These are phyloP conservation scores for Poecilobothrus nobilitatus DNA, from an alignment of 2,888 invertebrate species.

Conservation along the genomic window DNA sequence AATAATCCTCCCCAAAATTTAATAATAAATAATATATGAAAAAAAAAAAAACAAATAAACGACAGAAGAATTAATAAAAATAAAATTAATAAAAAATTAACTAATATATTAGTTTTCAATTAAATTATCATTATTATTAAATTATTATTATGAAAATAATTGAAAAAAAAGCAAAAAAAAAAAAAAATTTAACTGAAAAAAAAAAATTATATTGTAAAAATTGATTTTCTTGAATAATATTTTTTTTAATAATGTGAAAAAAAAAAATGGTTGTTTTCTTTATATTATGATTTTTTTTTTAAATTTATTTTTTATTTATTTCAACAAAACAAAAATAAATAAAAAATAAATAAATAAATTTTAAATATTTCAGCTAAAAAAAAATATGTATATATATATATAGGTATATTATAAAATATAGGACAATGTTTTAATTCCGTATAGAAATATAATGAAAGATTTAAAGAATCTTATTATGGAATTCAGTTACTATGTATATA, in stretches of 20 bases:
- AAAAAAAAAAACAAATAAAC: neutral
- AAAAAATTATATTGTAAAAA: conserved; percentile 5
- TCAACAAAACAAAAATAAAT: no score
- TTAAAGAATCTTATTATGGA: no score
- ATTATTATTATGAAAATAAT: conserved; percentile 7
- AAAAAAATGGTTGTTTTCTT: conserved; percentile 6
- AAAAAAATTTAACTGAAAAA: no score
- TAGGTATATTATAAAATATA: no score
- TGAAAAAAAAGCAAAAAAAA: neutral
- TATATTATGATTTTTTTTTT: neutral
- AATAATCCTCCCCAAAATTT: no score
- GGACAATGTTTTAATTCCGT: no score
- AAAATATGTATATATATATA: no score
- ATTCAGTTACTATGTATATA: no score
- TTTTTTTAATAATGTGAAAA: conserved; percentile 11
- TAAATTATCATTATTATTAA: conserved; percentile 7
- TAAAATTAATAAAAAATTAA: neutral
- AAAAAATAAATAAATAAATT: no score
- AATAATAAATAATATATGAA: neutral
- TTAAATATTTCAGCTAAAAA: no score
- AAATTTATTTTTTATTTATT: no score
- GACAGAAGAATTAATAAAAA: neutral
- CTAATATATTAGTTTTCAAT: conserved; percentile 1
- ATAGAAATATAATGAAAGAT: no score
- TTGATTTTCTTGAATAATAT: conserved; percentile 11